phyloP scores from a whole-genome alignment of 1,140 invertebrate species.

The Halesus radiatus region DNA sequence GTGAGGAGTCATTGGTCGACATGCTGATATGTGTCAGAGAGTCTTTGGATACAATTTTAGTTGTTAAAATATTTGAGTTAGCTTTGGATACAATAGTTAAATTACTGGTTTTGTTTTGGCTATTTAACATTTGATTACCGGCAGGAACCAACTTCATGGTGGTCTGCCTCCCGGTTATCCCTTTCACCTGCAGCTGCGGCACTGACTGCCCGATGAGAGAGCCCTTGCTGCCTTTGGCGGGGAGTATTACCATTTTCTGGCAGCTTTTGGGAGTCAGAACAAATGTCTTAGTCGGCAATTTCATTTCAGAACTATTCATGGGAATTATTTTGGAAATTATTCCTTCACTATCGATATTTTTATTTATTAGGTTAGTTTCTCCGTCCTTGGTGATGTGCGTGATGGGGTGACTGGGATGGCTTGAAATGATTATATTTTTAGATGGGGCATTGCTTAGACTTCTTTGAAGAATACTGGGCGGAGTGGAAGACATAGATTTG shows the following conservation, averaged over 20 bases:
- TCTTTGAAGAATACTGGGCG: conserved; percentile 58
- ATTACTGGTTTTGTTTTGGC: conserved; percentile 59
- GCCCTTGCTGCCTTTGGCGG: conserved; percentile 63
- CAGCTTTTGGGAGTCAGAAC: conserved; percentile 68
- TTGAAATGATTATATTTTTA: conserved; percentile 65
- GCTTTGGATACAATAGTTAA: conserved; percentile 63
- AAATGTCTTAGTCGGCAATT: conserved; percentile 68
- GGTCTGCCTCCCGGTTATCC: conserved; percentile 60
- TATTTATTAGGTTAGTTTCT: conserved; percentile 45
- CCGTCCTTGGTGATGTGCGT: conserved; percentile 60
- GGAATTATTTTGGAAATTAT: conserved; percentile 62
- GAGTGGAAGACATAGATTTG: conserved; percentile 63
- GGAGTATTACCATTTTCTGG: conserved; percentile 69
- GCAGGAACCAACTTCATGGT: conserved; percentile 67
- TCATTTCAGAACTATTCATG: conserved; percentile 67
- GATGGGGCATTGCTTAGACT: conserved; percentile 58
- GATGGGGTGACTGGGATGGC: conserved; percentile 51
- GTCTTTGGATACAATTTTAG: conserved; percentile 52
- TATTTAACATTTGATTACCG: conserved; percentile 62
- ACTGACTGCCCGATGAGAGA: conserved; percentile 61
- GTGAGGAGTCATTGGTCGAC: conserved; percentile 20
- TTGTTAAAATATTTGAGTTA: conserved; percentile 42
- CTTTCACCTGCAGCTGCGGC: conserved; percentile 67
- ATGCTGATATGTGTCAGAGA: conserved; percentile 40
- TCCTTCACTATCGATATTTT: conserved; percentile 42